phyloP scores from a whole-genome alignment of 2,113 vertebrate species.

The Gymnarchus niloticus region DNA sequence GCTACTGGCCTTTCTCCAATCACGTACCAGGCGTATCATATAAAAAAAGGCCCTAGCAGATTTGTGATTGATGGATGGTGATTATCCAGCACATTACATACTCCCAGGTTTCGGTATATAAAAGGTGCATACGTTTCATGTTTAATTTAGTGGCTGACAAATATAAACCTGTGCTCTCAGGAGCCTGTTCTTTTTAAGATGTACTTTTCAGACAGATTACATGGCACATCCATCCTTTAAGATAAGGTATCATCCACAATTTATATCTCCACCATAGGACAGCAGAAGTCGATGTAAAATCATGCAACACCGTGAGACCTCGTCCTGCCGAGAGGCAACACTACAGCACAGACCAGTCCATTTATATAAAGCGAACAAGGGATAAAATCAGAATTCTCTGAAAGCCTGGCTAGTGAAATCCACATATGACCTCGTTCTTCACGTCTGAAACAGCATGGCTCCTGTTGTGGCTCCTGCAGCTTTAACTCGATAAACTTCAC shows the following conservation, averaged over 20 bases:
- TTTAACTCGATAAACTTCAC: background rate
- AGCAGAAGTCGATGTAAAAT: background rate
- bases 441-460: background rate
- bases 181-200: background rate
- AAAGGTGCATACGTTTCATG: background rate
- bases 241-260: background rate
- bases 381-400: background rate
- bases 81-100: conserved; percentile 6
- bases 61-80: background rate
- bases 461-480: background rate
- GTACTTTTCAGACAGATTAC: background rate
- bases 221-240: background rate
- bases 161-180: background rate
- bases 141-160: background rate
- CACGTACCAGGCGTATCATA: background rate
- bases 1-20: background rate
- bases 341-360: background rate
- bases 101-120: background rate
- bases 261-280: background rate
- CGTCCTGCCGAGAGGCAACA: background rate
- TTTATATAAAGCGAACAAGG: background rate
- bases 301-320: background rate
- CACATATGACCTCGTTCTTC: background rate
- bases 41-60: background rate
- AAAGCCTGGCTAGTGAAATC: background rate